phyloP scores from a whole-genome alignment of 2,113 vertebrate genomes.

The Pomatorhinus ruficollis region DNA sequence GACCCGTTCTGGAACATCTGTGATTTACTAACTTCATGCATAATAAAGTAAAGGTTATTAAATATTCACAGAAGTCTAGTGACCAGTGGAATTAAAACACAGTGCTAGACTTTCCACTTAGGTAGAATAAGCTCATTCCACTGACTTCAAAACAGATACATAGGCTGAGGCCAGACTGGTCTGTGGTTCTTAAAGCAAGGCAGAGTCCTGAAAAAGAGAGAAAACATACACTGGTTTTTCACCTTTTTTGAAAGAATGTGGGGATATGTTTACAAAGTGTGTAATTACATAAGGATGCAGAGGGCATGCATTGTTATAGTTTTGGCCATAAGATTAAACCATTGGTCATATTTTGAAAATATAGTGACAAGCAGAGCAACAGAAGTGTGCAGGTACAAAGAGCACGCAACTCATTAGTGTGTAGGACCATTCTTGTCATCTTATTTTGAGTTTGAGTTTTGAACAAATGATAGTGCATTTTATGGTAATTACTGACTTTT shows the following conservation, averaged over 20 bases:
- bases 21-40: background rate
- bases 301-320: background rate
- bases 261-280: slow-evolving; percentile 5
- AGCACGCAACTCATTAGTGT: background rate
- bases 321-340: background rate
- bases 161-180: background rate
- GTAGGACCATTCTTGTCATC: background rate
- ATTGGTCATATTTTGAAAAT: background rate
- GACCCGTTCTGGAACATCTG: background rate
- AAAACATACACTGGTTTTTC: background rate
- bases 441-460: background rate
- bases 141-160: background rate
- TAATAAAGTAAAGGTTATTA: background rate
- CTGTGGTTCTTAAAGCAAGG: background rate
- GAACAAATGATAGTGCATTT: background rate
- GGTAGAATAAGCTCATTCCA: background rate
- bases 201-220: background rate
- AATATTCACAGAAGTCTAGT: background rate
- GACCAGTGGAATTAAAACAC: background rate
- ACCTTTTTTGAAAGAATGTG: background rate
- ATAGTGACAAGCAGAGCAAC: background rate
- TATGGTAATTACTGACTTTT: background rate
- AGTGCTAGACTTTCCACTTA: background rate
- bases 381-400: background rate
- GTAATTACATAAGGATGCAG: background rate